A percentile compares a stretch with the other conserved stretches of the same genome.
Conservation (phyloP, 2,888 invertebrate genomes). For the Hofmannophila pseudospretella region DNA sequence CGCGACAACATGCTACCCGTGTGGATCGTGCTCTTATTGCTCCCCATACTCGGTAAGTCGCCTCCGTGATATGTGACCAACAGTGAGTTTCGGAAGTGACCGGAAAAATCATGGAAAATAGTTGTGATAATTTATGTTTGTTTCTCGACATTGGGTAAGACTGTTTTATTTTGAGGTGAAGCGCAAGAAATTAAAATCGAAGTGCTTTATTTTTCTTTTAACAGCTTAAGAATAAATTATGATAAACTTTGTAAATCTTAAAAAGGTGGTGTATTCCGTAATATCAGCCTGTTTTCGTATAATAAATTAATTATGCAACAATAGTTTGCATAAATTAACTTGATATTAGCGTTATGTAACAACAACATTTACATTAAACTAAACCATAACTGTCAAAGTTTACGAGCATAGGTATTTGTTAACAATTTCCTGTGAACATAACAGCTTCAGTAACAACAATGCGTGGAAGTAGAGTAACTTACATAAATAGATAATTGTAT, state of each 20-base stretch:
- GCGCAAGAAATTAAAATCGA: too few relatives aligned
- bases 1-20: conserved; percentile 71
- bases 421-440: neutral
- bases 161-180: neutral
- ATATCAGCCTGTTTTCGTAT: neutral
- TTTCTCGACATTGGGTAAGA: neutral
- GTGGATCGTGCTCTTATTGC: conserved; percentile 69
- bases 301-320: neutral
- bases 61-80: conserved; percentile 18
- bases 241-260: too few relatives aligned
- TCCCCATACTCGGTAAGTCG: conserved; percentile 72
- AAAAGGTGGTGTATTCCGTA: neutral
- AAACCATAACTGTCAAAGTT: too few relatives aligned
- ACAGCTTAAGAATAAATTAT: too few relatives aligned
- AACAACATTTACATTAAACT: too few relatives aligned
- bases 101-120: neutral
- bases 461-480: neutral
- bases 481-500: neutral
- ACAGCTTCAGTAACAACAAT: neutral
- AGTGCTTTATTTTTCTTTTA: too few relatives aligned
- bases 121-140: conserved; percentile 1
- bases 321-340: neutral
- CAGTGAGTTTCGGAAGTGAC: conserved; percentile 38
- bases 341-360: neutral
- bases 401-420: neutral